Base-by-base conservation (phyloP, 2,797 vertebrate species). In the Buphagus erythrorhynchus region DNA sequence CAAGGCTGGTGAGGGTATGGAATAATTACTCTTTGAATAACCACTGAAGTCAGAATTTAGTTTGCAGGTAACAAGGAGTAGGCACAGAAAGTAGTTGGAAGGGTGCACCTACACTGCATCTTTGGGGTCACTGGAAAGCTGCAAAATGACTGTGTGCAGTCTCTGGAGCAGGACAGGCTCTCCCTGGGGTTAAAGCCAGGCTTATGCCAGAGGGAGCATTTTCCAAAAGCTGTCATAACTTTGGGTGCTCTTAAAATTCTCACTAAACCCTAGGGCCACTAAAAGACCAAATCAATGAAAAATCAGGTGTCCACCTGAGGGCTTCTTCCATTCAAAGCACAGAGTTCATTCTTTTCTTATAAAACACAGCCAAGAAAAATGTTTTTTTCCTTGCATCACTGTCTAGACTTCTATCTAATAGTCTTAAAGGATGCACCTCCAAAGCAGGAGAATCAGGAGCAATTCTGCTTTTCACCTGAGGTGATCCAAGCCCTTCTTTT, bases 131-230 rank as follows among this genome's bases (percentile, higher is more conserved):
- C 3, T 69, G 40, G 40, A 55, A 36, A 55, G 13, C 10, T 75
- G 55, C 33, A 86, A n/a, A n/a, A 36, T 0, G 0, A 10, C 20
- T 0, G 0, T 28, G 25, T 72, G 58, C 28, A 75, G 11, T 58
- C 9, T 51, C 38, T 21, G 33, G 73, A 75, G 33, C 25, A 63
- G 48, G 59, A 74, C 31, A 75, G 24, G 15, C 6, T 90, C 18
- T 86, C 28, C 28, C 26, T 26, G 33, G 78, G 18, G 29, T 51
- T 72, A 85, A 51, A 80, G 11, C n/a, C 48, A 59, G n/a, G 35
- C 7, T 80, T 46, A 25, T 22, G 15, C 10, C 36, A 54, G 72
- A 77, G 12, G 9, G 29, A 43, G 38, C 1, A 4, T 54, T 86
- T 92, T 68, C 22, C 38, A 84, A 90, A 65, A 86, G 24, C 25